Base-by-base conservation (phyloP, 2,797 vertebrate genomes). In the Nyctibius grandis region DNA sequence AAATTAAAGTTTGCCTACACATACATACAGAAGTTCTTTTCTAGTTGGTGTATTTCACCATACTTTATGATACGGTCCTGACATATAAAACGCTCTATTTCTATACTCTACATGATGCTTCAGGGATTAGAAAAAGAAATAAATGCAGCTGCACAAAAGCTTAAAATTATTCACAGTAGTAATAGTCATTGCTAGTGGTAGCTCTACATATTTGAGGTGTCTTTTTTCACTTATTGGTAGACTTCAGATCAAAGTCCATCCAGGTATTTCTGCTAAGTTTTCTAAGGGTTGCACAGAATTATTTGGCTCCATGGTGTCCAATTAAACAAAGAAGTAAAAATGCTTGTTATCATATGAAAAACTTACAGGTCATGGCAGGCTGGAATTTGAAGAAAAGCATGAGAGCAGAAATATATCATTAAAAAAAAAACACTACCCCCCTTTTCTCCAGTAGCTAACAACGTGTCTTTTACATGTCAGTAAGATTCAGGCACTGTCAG, bases 1-100 rank as follows among this genome's bases (percentile, higher is more conserved):
- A 95, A 95, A 95, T 67, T 70, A 48, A 94, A 87, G 51, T 93
- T 90, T 88, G 63, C 85, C 81, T 47, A 86, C 80, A 91, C 34
- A 57, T 21, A 92, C 7, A 25, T 29, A 59, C 13, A 21, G 2
- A 28, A 40, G 9, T 12, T 26, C 77, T 61, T 75, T 68, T 73
- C 69, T 85, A 51, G 57, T 47, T 86, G 47, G 59, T 95, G 47
- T 51, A 57, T 83, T 76, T 86, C 68, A 69, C 34, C 47, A 33
- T 68, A 77, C 8, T 74, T 73, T 56, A 80, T 54, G 85, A 51
- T 61, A 65, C 36, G 67, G 25, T 64, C 31, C 59, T 84, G 48
- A 74, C 40, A 87, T 11, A 78, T 22, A 80, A 88, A 82, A 88
- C 70, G 19, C 28, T 77, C 20, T 74, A 47, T 80, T 91, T 74